A percentile compares a stretch with the other conserved stretches of the same genome.
Conservation (phyloP, 2,888 invertebrate species). For the Nomada ruficornis region DNA sequence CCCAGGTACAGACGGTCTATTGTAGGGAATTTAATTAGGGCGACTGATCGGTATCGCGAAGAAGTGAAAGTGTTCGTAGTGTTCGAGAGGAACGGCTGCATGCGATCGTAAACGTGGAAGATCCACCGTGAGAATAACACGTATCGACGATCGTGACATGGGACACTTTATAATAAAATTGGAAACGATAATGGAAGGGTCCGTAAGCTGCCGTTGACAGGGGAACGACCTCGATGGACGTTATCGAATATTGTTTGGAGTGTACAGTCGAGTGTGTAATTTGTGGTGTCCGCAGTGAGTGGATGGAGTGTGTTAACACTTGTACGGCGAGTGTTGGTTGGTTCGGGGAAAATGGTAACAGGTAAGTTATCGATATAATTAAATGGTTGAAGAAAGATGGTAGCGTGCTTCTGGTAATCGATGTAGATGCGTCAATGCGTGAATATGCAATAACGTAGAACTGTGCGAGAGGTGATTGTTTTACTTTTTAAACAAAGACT, state of each 20-base stretch:
- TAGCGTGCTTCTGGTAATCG: background rate
- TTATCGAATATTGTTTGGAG: background rate
- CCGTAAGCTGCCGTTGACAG: background rate
- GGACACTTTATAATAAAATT: conserved; percentile 7
- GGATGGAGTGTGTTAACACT: background rate
- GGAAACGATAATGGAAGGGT: conserved; percentile 1
- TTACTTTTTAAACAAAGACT: no score
- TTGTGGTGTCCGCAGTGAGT: background rate
- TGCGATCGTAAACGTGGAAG: conserved; percentile 10
- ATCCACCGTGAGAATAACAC: conserved; percentile 1
- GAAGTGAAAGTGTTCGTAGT: conserved; percentile 35
- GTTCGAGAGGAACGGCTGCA: conserved; percentile 19
- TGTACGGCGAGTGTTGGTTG: background rate
- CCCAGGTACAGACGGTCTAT: conserved; percentile 17
- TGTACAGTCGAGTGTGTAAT: background rate
- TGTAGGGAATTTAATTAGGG: conserved; percentile 50
- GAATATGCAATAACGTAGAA: no score
- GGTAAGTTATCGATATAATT: background rate
- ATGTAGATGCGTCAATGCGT: background rate
- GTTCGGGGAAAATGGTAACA: background rate
- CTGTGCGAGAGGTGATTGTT: no score
- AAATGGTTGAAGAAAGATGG: background rate
- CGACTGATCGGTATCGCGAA: conserved; percentile 35
- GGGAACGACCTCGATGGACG: background rate
- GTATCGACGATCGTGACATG: conserved; percentile 7